phyloP scores from a whole-genome alignment of 1,140 invertebrate genomes.

The Hypothenemus hampei region DNA sequence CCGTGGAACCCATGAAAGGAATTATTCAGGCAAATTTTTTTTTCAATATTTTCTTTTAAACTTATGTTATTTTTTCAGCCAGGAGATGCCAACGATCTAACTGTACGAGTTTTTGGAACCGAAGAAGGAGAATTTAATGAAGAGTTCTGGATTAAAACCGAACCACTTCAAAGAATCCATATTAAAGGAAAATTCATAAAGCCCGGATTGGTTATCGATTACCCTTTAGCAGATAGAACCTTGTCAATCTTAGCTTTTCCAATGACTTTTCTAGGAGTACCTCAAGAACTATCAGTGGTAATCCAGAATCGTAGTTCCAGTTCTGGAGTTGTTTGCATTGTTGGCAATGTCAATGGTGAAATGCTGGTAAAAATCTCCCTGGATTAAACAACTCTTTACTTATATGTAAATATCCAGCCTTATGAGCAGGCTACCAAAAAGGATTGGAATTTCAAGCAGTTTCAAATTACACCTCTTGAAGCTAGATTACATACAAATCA shows the following conservation, averaged over 20 bases:
- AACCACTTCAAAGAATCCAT: constrained; percentile 29
- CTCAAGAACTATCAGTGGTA: constrained; percentile 20
- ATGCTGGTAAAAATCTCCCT: background rate
- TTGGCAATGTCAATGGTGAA: background rate
- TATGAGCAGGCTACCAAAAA: constrained; percentile 21
- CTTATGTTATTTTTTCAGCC: constrained; percentile 15
- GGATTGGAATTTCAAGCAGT: constrained; percentile 29
- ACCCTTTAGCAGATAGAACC: constrained; percentile 18
- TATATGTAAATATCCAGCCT: constrained; percentile 19
- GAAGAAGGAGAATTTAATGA: constrained; percentile 28
- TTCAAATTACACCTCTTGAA: constrained; percentile 26
- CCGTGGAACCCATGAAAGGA: constrained; percentile 34
- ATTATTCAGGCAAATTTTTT: constrained; percentile 16
- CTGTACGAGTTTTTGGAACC: constrained; percentile 29
- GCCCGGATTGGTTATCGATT: constrained; percentile 21
- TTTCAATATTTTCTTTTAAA: constrained; percentile 1
- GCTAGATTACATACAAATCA: constrained; percentile 26
- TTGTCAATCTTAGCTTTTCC: constrained; percentile 33
- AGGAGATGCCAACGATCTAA: constrained; percentile 19
- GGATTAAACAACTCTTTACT: background rate
- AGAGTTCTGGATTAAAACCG: constrained; percentile 38
- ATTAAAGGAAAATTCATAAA: constrained; percentile 31
- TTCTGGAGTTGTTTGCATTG: constrained; percentile 30
- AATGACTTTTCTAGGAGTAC: constrained; percentile 31
- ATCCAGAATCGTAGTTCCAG: constrained; percentile 35